phyloP scores from a whole-genome alignment of 2,113 vertebrate genomes.

The Damaliscus lunatus region DNA sequence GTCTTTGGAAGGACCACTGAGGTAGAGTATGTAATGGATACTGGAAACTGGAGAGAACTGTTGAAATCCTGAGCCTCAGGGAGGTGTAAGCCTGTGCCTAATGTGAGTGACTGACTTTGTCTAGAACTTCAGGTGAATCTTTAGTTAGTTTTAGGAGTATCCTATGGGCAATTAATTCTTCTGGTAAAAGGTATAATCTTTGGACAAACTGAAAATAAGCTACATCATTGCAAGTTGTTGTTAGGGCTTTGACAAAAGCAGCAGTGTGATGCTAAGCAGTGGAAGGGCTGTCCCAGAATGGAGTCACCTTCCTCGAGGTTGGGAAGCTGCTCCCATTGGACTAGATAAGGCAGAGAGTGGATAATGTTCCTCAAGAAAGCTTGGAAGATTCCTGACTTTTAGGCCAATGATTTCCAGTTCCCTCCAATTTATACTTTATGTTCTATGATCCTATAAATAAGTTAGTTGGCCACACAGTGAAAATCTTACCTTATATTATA shows the following conservation, averaged over 20 bases:
- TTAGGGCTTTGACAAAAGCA: neutral
- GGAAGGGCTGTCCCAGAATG: too few species aligned
- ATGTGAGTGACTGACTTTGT: neutral
- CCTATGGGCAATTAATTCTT: neutral
- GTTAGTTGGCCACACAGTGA: neutral
- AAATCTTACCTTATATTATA: neutral
- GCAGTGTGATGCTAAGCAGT: neutral
- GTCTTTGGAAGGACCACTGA: neutral
- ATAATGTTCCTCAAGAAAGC: neutral
- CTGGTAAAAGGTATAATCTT: neutral
- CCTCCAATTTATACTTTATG: neutral
- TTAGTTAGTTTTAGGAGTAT: neutral
- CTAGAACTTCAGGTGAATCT: neutral
- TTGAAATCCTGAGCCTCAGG: neutral
- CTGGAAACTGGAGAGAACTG: neutral
- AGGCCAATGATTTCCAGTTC: neutral
- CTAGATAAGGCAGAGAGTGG: neutral
- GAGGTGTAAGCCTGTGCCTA: neutral
- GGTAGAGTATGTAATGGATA: rapidly evolving
- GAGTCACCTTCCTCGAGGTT: rapidly evolving
- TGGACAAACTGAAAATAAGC: neutral
- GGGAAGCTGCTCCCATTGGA: neutral
- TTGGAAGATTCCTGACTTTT: neutral
- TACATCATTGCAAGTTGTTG: neutral
- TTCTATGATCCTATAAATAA: slow-evolving; percentile 45